These are phyloP conservation scores for Chaenogobius annularis DNA, from an alignment of 2,113 vertebrate species.

Conservation along the genomic window DNA sequence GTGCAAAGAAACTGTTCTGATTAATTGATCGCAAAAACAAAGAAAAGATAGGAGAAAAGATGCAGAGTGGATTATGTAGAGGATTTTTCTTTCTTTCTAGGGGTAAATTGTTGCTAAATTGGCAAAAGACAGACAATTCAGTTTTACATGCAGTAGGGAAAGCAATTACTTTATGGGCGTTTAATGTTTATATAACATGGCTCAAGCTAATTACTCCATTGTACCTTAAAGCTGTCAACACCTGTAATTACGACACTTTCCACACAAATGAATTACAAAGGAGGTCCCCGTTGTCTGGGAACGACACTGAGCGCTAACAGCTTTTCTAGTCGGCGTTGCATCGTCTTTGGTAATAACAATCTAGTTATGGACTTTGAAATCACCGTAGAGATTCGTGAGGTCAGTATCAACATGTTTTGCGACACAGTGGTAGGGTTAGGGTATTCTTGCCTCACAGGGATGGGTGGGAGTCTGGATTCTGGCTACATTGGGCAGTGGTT, in stretches of 20 bases:
- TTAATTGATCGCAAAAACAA: neutral
- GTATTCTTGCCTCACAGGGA: no score
- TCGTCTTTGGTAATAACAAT: neutral
- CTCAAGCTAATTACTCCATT: neutral
- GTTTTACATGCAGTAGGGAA: neutral
- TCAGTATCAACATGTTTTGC: neutral
- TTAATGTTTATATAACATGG: neutral
- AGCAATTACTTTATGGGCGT: neutral
- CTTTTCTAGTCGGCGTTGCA: neutral
- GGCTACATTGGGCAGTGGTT: no score
- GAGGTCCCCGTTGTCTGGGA: neutral
- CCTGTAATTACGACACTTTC: neutral
- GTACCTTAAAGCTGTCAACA: conserved; percentile 1
- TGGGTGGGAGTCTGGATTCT: no score
- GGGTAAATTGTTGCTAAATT: neutral
- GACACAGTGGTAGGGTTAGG: no score
- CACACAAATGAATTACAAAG: neutral
- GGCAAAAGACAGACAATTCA: neutral
- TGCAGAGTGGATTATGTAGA: neutral
- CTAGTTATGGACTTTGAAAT: neutral
- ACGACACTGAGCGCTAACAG: neutral
- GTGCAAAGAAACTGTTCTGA: neutral
- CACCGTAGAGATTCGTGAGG: neutral
- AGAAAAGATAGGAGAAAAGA: neutral
- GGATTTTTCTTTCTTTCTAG: neutral